Base-by-base conservation (phyloP, 2,888 invertebrate species). In the Teleogryllus oceanicus region DNA sequence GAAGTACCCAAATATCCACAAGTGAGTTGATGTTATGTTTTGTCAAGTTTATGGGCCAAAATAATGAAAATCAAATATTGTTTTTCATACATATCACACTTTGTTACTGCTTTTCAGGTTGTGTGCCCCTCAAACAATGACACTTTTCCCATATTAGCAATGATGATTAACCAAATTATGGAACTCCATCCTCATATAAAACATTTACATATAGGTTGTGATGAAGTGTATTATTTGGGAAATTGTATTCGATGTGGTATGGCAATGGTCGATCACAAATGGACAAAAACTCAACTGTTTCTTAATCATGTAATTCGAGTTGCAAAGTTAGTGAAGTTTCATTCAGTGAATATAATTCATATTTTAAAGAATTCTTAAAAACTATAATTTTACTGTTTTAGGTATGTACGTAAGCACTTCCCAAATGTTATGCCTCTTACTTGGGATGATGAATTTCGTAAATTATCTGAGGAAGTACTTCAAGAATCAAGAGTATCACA, bases 361-460 rank as follows among this genome's bases (percentile, higher is more conserved):
- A 24, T 21, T 12, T 21, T 24, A 20, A 76, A 76, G 37, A 76
- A 74, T 12, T 5, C 20, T 74, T n/a, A 74, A n/a, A 74, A 5
- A 20, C 5, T 74, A 74, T 74, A 12, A 74, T 20, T 74, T 74
- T 78, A 49, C 11, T 75, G 50, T 4, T 21, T 12, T 78, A 85
- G 85, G 13, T 86, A 89, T 74, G 86, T 92, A 2, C 88, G 87
- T 80, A 84, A 85, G 16, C 86, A 87, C 3, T 89, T 89, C 84
- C 89, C 91, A 0, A 83, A 87, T 1, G 86, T 93, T 0, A 90
- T 87, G 4, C 87, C 92, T 10, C 88, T 96, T 18, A 92, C 94
- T 85, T 96, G 95, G 95, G 95, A 95, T 84, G 96, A 96, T 84
- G 94, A 95, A 90, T 89, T 95, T 79, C 88, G 94, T 37, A 86